A percentile compares a stretch with the other conserved stretches of the same genome.
Evolutionary conservation across 2,797 vertebrate genomes (phyloP).

Genomic region (Coluber constrictor): DNA sequence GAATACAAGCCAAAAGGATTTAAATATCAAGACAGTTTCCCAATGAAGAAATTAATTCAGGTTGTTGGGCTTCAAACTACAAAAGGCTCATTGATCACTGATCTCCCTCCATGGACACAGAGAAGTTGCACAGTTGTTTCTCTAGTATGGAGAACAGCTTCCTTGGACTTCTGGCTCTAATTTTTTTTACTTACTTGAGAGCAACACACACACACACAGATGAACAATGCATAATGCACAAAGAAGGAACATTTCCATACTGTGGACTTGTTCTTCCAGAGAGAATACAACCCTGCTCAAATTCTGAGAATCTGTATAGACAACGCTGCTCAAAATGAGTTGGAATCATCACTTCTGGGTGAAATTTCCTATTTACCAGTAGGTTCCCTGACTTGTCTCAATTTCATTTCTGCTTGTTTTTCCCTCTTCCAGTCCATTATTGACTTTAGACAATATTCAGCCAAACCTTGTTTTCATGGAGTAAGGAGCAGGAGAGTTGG

Average conservation of each 20-base stretch:
- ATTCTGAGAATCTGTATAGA: neutral
- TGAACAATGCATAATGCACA: neutral
- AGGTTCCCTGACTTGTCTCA: neutral
- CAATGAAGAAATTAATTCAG: neutral
- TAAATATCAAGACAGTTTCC: neutral
- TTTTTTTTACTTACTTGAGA: neutral
- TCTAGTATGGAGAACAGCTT: neutral
- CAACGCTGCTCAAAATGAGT: neutral
- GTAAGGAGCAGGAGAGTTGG: neutral
- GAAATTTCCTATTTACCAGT: neutral
- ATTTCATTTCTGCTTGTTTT: neutral
- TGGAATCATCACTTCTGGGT: neutral
- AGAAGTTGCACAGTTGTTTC: neutral
- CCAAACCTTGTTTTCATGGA: neutral
- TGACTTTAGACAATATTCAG: neutral
- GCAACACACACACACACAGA: neutral
- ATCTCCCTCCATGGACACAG: neutral
- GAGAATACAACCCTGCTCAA: neutral
- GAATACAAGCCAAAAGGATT: neutral
- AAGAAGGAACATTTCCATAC: neutral
- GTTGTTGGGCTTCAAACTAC: neutral
- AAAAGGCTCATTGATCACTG: neutral
- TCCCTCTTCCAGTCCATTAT: neutral
- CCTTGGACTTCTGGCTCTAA: neutral
- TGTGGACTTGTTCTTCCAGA: neutral